These are phyloP conservation scores for Nothobranchius furzeri DNA, from an alignment of 2,113 vertebrate species.

Conservation along the genomic window DNA sequence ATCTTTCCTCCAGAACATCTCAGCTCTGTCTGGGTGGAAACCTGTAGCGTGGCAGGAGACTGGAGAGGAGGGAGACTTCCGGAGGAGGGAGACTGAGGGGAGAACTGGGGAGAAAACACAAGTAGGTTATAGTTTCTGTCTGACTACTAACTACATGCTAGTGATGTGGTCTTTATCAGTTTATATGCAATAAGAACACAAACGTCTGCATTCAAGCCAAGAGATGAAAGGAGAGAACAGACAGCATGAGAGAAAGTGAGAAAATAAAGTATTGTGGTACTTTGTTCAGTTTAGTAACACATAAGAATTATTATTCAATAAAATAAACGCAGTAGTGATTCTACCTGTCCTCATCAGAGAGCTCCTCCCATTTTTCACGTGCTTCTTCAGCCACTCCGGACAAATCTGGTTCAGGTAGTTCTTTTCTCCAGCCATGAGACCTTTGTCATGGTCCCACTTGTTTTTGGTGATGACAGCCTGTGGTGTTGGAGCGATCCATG, in stretches of 20 bases:
- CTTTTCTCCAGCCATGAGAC: rapidly evolving
- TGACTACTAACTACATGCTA: neutral
- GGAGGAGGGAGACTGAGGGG: constrained; percentile 43
- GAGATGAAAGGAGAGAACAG: no score
- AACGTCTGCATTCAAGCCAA: no score
- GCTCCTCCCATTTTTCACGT: constrained; percentile 26
- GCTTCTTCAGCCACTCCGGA: constrained; percentile 45
- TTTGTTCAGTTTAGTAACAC: no score
- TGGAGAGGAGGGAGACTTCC: constrained; percentile 50
- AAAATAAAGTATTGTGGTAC: no score
- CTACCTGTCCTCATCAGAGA: constrained; percentile 40
- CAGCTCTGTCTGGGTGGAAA: constrained; percentile 37
- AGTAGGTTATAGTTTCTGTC: neutral
- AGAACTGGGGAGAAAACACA: neutral
- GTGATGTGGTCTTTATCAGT: no score
- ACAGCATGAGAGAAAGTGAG: no score
- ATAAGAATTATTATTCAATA: no score
- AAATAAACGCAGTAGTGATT: no score
- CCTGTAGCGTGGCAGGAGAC: constrained; percentile 44
- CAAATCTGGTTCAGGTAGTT: constrained; percentile 32
- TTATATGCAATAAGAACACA: no score
- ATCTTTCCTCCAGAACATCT: constrained; percentile 43
- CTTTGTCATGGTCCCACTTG: neutral
- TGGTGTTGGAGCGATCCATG: rapidly evolving
- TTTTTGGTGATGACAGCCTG: neutral